Percentiles rank a stretch among this genome's conserved stretches.
Conservation (phyloP, 2,113 vertebrate genomes). For the Brachyhypopomus gauderio region DNA sequence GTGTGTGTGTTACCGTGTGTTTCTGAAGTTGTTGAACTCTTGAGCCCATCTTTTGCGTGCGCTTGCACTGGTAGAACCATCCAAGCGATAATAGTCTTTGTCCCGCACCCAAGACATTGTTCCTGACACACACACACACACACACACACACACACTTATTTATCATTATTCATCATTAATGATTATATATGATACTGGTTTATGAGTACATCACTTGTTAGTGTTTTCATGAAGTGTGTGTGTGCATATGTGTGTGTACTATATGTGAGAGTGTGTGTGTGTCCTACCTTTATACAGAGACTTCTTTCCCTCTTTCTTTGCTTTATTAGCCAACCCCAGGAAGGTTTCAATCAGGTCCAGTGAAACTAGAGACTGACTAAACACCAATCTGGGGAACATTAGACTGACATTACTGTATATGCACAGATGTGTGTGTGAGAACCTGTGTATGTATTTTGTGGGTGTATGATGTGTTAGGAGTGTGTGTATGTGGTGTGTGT, state of each 20-base stretch:
- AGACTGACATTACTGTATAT: background rate
- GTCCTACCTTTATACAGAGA: constrained; percentile 82
- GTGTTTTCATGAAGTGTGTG: background rate
- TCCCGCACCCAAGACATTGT: constrained; percentile 90
- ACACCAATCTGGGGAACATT: constrained; percentile 84
- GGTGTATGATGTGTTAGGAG: too few relatives aligned
- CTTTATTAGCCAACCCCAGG: constrained; percentile 80
- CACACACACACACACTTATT: constrained; percentile 12
- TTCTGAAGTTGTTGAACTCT: constrained; percentile 85
- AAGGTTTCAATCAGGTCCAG: constrained; percentile 93
- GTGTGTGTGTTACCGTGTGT: constrained; percentile 89
- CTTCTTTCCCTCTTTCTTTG: constrained; percentile 74
- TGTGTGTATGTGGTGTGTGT: too few relatives aligned
- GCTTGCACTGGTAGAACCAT: constrained; percentile 83
- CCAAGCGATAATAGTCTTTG: constrained; percentile 93
- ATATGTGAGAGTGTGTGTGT: background rate
- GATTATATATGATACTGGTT: background rate
- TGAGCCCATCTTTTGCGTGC: constrained; percentile 91
- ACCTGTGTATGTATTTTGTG: too few relatives aligned
- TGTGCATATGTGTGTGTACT: background rate
- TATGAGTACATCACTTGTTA: too few relatives aligned
- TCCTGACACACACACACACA: constrained; percentile 39
- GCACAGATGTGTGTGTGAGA: too few relatives aligned
- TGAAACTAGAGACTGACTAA: constrained; percentile 95
- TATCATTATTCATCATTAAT: background rate